These are phyloP conservation scores for Pararge aegeria DNA, from an alignment of 1,140 invertebrate species.

Conservation along the genomic window DNA sequence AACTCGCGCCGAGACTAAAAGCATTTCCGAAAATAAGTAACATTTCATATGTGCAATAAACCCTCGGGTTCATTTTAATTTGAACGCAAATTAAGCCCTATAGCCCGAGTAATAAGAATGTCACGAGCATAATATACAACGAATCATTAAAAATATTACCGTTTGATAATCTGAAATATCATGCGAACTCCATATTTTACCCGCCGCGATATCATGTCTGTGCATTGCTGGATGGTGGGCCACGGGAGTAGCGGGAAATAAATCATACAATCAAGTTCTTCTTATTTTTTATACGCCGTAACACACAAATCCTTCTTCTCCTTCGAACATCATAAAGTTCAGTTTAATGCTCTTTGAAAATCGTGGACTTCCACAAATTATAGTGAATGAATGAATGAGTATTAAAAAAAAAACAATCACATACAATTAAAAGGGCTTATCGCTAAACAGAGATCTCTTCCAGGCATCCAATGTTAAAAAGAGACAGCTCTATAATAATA, in stretches of 20 bases:
- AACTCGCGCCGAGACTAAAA: slow-evolving; percentile 1
- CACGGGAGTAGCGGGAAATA: slow-evolving; percentile 29
- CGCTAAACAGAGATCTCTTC: too few species aligned
- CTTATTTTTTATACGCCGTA: too few species aligned
- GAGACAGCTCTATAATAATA: too few species aligned
- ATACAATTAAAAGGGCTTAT: too few species aligned
- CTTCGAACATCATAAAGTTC: too few species aligned
- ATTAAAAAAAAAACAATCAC: too few species aligned
- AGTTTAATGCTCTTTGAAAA: too few species aligned
- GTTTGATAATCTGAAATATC: slow-evolving; percentile 52
- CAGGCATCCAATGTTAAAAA: too few species aligned
- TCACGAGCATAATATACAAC: slow-evolving; percentile 37
- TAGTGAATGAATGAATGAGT: too few species aligned
- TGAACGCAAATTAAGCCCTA: slow-evolving; percentile 31
- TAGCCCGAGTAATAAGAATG: slow-evolving; percentile 33
- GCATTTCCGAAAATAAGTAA: slow-evolving; percentile 20
- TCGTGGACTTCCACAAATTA: too few species aligned
- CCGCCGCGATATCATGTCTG: slow-evolving; percentile 52
- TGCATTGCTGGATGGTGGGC: slow-evolving; percentile 45
- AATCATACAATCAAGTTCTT: background rate
- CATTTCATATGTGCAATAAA: slow-evolving; percentile 22
- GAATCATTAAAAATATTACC: slow-evolving; percentile 50
- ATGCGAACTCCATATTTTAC: slow-evolving; percentile 61
- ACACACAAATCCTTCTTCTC: too few species aligned
- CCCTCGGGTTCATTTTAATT: slow-evolving; percentile 29